Conservation (phyloP, 2,888 invertebrate genomes). For the Pristionchus fissidentatus region DNA sequence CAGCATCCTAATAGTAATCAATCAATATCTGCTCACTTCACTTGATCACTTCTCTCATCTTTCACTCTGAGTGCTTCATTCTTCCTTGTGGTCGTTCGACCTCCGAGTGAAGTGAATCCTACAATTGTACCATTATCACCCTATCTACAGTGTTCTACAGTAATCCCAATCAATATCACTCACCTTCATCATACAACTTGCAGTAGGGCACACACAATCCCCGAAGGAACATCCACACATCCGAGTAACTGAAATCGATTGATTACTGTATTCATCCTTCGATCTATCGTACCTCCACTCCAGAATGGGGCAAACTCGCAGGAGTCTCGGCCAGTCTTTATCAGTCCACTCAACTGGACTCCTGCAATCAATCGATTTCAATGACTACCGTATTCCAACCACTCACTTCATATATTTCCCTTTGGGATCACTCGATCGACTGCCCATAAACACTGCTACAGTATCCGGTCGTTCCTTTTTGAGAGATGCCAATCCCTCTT, state of each 20-base stretch:
- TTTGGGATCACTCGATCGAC: constrained; percentile 86
- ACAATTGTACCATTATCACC: constrained; percentile 58
- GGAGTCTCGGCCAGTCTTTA: constrained; percentile 88
- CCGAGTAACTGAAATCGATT: constrained; percentile 91
- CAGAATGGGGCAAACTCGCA: constrained; percentile 80
- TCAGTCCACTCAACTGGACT: constrained; percentile 82
- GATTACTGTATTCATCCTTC: background rate
- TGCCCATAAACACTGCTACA: constrained; percentile 92
- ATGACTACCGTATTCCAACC: background rate
- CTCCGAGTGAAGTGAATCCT: constrained; percentile 92
- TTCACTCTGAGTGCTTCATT: constrained; percentile 83
- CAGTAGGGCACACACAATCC: constrained; percentile 89
- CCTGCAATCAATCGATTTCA: constrained; percentile 42
- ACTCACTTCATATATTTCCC: constrained; percentile 65
- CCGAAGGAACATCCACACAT: constrained; percentile 91
- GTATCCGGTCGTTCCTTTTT: constrained; percentile 80
- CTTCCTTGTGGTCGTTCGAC: constrained; percentile 85
- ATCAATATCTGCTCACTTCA: background rate
- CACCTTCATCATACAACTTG: constrained; percentile 84
- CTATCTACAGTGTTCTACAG: background rate
- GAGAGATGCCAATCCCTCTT: constrained; percentile 82
- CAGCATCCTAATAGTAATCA: background rate
- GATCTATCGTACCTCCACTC: constrained; percentile 58
- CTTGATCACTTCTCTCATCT: constrained; percentile 72
- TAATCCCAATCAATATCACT: constrained; percentile 41